Base-by-base conservation (phyloP, 2,113 vertebrate species). In the Sclerurus mexicanus region DNA sequence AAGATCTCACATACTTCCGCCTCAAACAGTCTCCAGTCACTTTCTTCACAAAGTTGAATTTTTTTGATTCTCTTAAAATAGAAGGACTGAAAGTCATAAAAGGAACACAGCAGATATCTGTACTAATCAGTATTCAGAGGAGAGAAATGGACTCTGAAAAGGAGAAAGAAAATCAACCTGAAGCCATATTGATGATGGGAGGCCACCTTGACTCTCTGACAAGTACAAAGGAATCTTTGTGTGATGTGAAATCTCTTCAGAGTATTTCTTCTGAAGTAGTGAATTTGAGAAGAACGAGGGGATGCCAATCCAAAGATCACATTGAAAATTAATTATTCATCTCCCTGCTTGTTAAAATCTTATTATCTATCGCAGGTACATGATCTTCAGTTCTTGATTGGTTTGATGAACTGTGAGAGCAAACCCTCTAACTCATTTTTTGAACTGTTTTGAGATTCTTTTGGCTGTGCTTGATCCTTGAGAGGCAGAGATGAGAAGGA, bases 171-270 rank as follows among this genome's bases (percentile, higher is more conserved):
- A 93, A 92, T 79, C 86, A 79, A 76, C 90, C 87, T 77, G 71
- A 86, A 94, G 74, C 86, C 84, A 83, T 89, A 53, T 64, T 90
- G 85, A 60, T 96, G 92, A 95, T 94, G 80, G 90, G 87, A 94
- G 82, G 74, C 96, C 87, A 90, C 94, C 84, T 93, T 96, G 93
- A 53, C 74, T 94, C 42, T 78, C 78, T 93, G 95, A 93, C 90
- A 96, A 97, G 93, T 83, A 90, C 82, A 94, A 91, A 97, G 49
- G 42, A 84, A 82, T 63, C 37, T 63, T 37, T 80, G 25, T 91
- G 86, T 85, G 79, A 71, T 76, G 56, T 87, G 74, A 87, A 95
- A 95, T 87, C 71, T 94, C 81, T 81, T 96, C 68, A 74, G 68
- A 90, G 69, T 79, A 58, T 72, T 88, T 64, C 79, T 90, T 94